Percentiles rank a stretch among this genome's conserved stretches.
Evolutionary conservation across 2,888 invertebrate species (phyloP).

Genomic region (Polydesmus complanatus): DNA sequence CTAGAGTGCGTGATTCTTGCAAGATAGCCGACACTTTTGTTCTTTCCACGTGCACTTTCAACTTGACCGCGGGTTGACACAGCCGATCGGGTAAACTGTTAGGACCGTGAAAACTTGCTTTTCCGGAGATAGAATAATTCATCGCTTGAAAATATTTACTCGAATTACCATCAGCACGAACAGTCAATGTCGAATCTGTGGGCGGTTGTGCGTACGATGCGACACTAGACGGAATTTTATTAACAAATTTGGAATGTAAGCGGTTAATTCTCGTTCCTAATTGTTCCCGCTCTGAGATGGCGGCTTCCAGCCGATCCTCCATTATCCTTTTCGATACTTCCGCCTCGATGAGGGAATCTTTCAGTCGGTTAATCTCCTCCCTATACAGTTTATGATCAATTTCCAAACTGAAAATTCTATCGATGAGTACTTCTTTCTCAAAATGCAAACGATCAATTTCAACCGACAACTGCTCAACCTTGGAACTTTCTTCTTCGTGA

Average conservation of each 20-base stretch:
- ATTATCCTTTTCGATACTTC: constrained; percentile 52
- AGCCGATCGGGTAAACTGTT: constrained; percentile 12
- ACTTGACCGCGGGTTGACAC: background rate
- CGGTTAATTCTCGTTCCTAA: constrained; percentile 44
- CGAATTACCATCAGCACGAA: too few relatives aligned
- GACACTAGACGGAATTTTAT: constrained; percentile 32
- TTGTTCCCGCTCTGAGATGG: constrained; percentile 42
- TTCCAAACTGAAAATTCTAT: constrained; percentile 52
- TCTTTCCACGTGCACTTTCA: constrained; percentile 12
- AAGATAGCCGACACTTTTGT: constrained; percentile 57
- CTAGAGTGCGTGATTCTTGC: constrained; percentile 62
- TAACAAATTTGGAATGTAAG: constrained; percentile 40
- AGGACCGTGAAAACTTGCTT: too few relatives aligned
- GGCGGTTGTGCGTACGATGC: too few relatives aligned
- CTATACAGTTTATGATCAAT: constrained; percentile 37
- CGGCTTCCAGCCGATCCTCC: constrained; percentile 46
- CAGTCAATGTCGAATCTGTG: background rate
- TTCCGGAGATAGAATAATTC: too few relatives aligned
- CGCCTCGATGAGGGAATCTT: background rate
- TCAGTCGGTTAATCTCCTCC: background rate
- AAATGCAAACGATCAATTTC: constrained; percentile 49
- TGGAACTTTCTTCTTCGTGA: constrained; percentile 22
- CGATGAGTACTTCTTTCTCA: constrained; percentile 60
- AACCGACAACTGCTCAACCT: constrained; percentile 17
- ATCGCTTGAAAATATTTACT: too few relatives aligned